Evolutionary conservation across 1,140 invertebrate species (phyloP), one percentile per base, ranked within the genome.

Genomic region (Monochamus saltuarius): DNA sequence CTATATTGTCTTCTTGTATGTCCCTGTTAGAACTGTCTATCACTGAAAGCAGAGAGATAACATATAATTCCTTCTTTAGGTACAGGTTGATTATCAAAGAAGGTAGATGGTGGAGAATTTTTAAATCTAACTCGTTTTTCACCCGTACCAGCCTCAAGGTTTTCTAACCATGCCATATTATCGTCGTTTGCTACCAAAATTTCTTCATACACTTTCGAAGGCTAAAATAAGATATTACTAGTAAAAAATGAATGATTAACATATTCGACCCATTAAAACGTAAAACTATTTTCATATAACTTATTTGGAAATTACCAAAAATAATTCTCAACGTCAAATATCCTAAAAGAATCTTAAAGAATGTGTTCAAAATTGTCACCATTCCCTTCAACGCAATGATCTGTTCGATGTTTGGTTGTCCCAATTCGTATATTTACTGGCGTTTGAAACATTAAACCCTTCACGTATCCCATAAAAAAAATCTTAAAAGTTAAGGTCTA

Each of bases 1-100:
- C 22, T 29, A 29, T 29, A 29, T 29, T 3, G 6, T 29, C 22
- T 29, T 29, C 22, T 3, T 3, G 2, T 29, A 29, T 29, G 2
- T 29, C 2, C 22, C 2, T 29, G 22, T 29, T 29, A 29, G 2
- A 50, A 8, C 22, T 47, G 38, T 19, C 82, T 65, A 55, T 71
- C 69, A 46, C 69, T 69, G 46, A 71, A 71, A 43, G 69, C 65
- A 10, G 65, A 59, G 14, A 69, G 55, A 40, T 71, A 71, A 43
- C 67, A 71, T 39, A 69, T 58, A 8, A 69, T 49, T n/a, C 67
- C 67, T 6, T 69, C 62, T 3, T 59, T 59, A 7, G 67, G 69
- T 19, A 64, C 17, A 7, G 67, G 67, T 56, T 71, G 65, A 29
- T 60, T 68, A 2, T 45, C 34, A 11, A 66, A 57, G 42, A 71